A percentile compares a stretch with the other conserved stretches of the same genome.
Evolutionary conservation across 2,888 invertebrate species (phyloP).

Genomic region (Aphodius sticticus): DNA sequence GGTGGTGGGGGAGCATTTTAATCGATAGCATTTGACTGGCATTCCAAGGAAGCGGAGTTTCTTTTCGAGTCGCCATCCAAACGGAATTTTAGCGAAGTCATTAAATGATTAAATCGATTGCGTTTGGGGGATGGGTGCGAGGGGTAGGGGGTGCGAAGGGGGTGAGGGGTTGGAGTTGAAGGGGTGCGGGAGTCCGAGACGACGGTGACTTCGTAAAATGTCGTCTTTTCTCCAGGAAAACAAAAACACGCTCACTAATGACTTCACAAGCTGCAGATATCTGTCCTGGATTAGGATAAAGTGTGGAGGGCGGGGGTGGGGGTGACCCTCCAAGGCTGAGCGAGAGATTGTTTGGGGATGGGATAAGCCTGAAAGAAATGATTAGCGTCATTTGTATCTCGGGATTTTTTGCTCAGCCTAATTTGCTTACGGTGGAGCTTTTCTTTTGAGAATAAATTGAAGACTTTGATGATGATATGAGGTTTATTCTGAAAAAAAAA

Average conservation of each 20-base stretch:
- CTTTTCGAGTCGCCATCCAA: background rate
- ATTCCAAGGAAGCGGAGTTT: background rate
- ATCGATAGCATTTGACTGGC: background rate
- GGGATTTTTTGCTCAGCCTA: background rate
- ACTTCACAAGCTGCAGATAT: slow-evolving; percentile 4
- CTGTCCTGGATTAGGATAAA: slow-evolving; percentile 5
- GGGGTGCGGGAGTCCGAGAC: slow-evolving; percentile 9
- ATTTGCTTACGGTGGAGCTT: slow-evolving; percentile 26
- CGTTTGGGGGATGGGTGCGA: background rate
- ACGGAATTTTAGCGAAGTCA: background rate
- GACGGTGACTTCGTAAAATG: slow-evolving; percentile 4
- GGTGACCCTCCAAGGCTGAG: background rate
- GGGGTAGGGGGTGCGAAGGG: background rate
- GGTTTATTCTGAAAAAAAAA: too few relatives aligned
- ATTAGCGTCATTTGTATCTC: background rate
- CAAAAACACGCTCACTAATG: slow-evolving; percentile 4
- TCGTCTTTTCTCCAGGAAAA: background rate
- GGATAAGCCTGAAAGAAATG: background rate
- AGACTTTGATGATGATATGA: too few relatives aligned
- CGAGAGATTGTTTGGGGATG: background rate
- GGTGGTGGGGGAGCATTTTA: too few relatives aligned
- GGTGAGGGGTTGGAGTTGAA: slow-evolving; percentile 1
- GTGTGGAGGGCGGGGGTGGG: background rate
- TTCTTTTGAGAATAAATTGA: background rate
- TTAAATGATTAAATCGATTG: slow-evolving; percentile 4